Evolutionary conservation across 2,797 vertebrate species (phyloP).

Genomic region (Darevskia nairensis): DNA sequence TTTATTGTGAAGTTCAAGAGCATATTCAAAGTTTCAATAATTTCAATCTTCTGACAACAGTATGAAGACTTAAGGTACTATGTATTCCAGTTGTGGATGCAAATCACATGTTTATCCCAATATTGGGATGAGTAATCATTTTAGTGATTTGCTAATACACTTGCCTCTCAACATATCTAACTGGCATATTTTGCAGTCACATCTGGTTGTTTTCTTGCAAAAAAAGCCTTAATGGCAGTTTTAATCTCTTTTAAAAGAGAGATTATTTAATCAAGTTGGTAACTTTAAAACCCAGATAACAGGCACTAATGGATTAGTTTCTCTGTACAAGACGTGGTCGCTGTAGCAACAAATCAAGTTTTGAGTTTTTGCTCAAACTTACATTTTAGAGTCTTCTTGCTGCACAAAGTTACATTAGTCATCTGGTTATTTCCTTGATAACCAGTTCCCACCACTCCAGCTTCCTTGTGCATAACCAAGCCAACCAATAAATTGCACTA

Average conservation of each 20-base stretch:
- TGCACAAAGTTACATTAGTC: slow-evolving; percentile 39
- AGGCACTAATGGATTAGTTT: slow-evolving; percentile 78
- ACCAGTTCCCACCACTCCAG: not conserved
- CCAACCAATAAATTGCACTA: slow-evolving; percentile 67
- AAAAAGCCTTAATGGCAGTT: slow-evolving; percentile 72
- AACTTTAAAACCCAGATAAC: slow-evolving; percentile 73
- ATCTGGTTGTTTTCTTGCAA: slow-evolving; percentile 73
- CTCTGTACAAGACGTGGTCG: slow-evolving; percentile 60
- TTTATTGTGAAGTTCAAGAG: slow-evolving; percentile 84
- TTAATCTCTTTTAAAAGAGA: slow-evolving; percentile 70
- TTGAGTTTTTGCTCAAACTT: slow-evolving; percentile 66
- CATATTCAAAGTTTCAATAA: slow-evolving; percentile 75
- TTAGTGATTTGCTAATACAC: slow-evolving; percentile 42
- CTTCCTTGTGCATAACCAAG: slow-evolving; percentile 57
- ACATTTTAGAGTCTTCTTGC: slow-evolving; percentile 38
- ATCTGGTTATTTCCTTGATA: not conserved
- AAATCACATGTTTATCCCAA: slow-evolving; percentile 62
- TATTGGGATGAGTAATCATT: slow-evolving; percentile 49
- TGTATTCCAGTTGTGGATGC: slow-evolving; percentile 78
- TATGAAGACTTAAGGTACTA: slow-evolving; percentile 73
- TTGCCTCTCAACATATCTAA: slow-evolving; percentile 74
- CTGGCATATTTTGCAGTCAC: slow-evolving; percentile 75
- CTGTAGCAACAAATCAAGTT: slow-evolving; percentile 9
- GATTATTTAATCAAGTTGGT: slow-evolving; percentile 70
- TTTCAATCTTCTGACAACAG: slow-evolving; percentile 80